These are phyloP conservation scores for Poecilia wingei DNA, from an alignment of 2,797 vertebrate species.

Conservation along the genomic window DNA sequence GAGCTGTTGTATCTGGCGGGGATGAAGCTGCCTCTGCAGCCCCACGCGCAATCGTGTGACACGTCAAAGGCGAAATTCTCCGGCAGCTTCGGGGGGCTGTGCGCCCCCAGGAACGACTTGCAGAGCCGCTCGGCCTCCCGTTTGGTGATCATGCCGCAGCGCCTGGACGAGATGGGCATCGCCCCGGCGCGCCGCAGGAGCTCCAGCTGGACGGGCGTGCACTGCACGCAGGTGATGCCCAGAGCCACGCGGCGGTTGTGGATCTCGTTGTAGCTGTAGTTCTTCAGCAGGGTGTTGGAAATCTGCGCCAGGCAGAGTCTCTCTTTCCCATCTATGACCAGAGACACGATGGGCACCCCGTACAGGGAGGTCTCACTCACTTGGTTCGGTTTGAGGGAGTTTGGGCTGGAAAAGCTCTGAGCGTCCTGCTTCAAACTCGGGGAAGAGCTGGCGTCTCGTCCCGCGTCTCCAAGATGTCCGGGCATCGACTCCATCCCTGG, in stretches of 20 bases:
- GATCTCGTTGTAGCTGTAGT: constrained; percentile 94
- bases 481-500: constrained; percentile 92
- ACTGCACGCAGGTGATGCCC: constrained; percentile 93
- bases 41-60: constrained; percentile 90
- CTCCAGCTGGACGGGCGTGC: constrained; percentile 92
- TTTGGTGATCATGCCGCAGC: constrained; percentile 94
- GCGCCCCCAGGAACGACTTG: constrained; percentile 91
- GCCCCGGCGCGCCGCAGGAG: constrained; percentile 89
- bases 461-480: constrained; percentile 88
- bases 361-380: constrained; percentile 95
- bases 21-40: constrained; percentile 89
- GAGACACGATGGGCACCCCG: constrained; percentile 93
- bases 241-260: constrained; percentile 90
- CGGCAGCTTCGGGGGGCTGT: constrained; percentile 88
- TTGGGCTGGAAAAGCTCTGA: constrained; percentile 85
- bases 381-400: constrained; percentile 92
- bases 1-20: constrained; percentile 92
- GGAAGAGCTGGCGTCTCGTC: constrained; percentile 88
- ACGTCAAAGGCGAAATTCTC: constrained; percentile 93
- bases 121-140: constrained; percentile 91
- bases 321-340: constrained; percentile 96
- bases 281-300: constrained; percentile 90
- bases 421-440: constrained; percentile 89
- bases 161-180: constrained; percentile 91
- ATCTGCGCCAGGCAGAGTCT: constrained; percentile 92